Evolutionary conservation across 2,113 vertebrate species (phyloP), one percentile per base, ranked within the genome.

Genomic region (Chaetura pelagica): DNA sequence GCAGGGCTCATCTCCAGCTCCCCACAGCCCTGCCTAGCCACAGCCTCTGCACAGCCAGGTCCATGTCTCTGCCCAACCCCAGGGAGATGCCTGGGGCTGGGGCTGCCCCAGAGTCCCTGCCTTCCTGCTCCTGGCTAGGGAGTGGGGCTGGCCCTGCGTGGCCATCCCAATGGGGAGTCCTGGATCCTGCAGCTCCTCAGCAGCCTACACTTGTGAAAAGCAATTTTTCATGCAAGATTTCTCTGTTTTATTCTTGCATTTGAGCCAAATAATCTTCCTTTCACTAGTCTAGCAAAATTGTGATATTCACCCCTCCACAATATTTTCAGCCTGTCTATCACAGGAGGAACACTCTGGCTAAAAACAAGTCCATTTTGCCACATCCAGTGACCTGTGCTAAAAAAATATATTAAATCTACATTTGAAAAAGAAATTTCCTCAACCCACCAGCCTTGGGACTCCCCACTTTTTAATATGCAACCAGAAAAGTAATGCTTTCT

Each of bases 41-140:
- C 4, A 3, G 24, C 22, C 29, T 21, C 40, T 11, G 14, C 38
- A 3, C 2, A 84, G 26, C 15, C 23, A 7, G 35, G 49, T 35
- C 15, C 40, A 35, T 4, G 6, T 12, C n/a, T 51, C 3, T 1
- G 29, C 8, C 11, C 30, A 12, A 9, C 7, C 46, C 19, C 67
- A 54, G 5, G 9, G 38, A 73, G 24, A 30, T 38, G 12, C 32
- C 38, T 1, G 2, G 20, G n/a, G n/a, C 27, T 30, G 55, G 30
- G 57, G 20, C 46, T 93, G 67, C 9, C n/a, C 22, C 6, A 0
- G n/a, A 4, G n/a, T 10, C 32, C 38, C 38, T 2, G 0, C 13
- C 15, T 83, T 35, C 20, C 66, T 20, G 57, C 48, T 48, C 52
- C 16, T 2, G 34, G 64, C 34, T 63, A 30, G 22, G 19, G 2